Base-by-base conservation (phyloP, 2,797 vertebrate species). In the Xenops minutus region DNA sequence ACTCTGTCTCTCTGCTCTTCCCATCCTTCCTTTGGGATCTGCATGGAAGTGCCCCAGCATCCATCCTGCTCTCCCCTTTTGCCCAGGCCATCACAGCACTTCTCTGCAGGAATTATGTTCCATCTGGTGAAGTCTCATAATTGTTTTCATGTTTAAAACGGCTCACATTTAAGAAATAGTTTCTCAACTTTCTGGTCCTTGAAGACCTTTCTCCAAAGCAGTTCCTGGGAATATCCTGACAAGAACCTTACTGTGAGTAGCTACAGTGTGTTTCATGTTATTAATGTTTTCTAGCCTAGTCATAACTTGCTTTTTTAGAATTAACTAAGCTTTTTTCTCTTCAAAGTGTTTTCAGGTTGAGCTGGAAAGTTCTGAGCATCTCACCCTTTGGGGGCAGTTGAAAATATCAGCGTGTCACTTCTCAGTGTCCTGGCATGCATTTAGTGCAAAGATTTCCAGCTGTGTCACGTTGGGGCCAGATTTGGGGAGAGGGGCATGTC, bases 11-110 rank as follows among this genome's bases (percentile, higher is more conserved):
- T 69, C 27, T 0, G 0, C 56, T 79, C 68, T 79, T 58, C 39
- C 14, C 0, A 0, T 51, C 52, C n/a, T n/a, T n/a, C n/a, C n/a
- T 56, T 30, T 41, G 51, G 51, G 72, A 55, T 39, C 22, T 12
- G 29, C 15, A 6, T 13, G 12, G 46, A 63, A 29, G 41, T 12
- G 7, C 56, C 13, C 24, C 61, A 14, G 52, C 52, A 56, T 23
- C 58, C 15, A 1, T 51, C 54, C 66, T 49, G 69, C 19, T 22
- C 32, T 87, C n/a, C 54, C 24, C 44, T 72, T 43, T 58, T 84
- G 71, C 27, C 58, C 22, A 2, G 41, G 51, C n/a, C n/a, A n/a
- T n/a, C n/a, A n/a, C n/a, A n/a, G n/a, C n/a, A n/a, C n/a, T n/a
- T n/a, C n/a, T n/a, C n/a, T n/a, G n/a, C 78, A 61, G 67, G 22